Evolutionary conservation across 2,888 invertebrate genomes (phyloP).

Genomic region (Drosophila dives): DNA sequence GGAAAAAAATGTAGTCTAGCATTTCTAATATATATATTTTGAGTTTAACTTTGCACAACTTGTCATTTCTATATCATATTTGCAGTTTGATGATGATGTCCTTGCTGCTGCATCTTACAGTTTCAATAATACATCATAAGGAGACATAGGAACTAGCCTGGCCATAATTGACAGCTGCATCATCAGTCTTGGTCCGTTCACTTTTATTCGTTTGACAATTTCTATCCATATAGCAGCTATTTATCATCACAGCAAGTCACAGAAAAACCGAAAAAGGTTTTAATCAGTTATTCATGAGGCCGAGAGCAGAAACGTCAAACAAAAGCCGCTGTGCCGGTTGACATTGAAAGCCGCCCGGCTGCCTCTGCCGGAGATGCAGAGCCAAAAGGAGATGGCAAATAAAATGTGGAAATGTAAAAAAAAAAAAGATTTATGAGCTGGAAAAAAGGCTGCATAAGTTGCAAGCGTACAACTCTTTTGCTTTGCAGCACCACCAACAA

Average conservation of each 20-base stretch:
- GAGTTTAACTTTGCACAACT: background rate
- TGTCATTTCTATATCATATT: background rate
- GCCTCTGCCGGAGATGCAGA: background rate
- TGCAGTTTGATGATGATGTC: background rate
- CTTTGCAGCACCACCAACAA: background rate
- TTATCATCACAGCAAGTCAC: conserved; percentile 60
- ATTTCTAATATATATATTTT: too few species aligned
- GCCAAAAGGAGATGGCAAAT: conserved; percentile 19
- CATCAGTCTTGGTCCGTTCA: conserved; percentile 45
- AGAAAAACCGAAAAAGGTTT: conserved; percentile 70
- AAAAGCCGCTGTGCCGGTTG: conserved; percentile 75
- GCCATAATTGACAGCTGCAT: conserved; percentile 59
- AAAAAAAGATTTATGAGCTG: conserved; percentile 77
- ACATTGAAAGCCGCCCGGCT: conserved; percentile 64
- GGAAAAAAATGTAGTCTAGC: too few species aligned
- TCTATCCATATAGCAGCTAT: conserved; percentile 54
- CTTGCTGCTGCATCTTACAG: background rate
- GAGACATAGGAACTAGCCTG: conserved; percentile 11
- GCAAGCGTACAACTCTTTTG: conserved; percentile 31
- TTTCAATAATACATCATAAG: background rate
- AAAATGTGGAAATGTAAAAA: conserved; percentile 3
- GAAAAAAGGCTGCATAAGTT: conserved; percentile 62
- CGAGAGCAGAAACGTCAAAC: conserved; percentile 73
- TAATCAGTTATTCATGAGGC: conserved; percentile 80
- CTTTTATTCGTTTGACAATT: conserved; percentile 37